These are phyloP conservation scores for Drosophila testacea DNA, from an alignment of 2,888 invertebrate species.

Conservation along the genomic window DNA sequence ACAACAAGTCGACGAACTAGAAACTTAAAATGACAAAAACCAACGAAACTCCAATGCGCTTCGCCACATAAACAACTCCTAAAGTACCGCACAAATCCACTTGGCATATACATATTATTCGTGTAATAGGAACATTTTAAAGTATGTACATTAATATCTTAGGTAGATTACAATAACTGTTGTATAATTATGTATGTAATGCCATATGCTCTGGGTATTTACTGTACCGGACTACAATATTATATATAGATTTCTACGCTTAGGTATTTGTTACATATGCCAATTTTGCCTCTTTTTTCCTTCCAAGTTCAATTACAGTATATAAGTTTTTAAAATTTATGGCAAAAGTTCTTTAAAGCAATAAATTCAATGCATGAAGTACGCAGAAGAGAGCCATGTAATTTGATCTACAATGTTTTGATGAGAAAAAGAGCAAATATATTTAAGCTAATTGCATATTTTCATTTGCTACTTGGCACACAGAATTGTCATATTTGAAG, in stretches of 20 bases:
- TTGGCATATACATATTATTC: not conserved
- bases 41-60: slow-evolving; percentile 23
- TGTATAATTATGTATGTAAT: too few relatives aligned
- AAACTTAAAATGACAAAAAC: slow-evolving; percentile 12
- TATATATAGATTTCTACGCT: not conserved
- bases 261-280: not conserved
- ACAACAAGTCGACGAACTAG: slow-evolving; percentile 38
- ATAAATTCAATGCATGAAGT: slow-evolving; percentile 36
- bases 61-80: not conserved
- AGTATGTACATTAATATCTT: not conserved
- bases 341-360: slow-evolving; percentile 46
- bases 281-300: not conserved
- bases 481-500: slow-evolving; percentile 15
- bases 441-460: slow-evolving; percentile 65
- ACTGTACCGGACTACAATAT: not conserved
- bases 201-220: too few relatives aligned
- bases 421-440: slow-evolving; percentile 42
- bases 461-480: slow-evolving; percentile 16
- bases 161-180: not conserved
- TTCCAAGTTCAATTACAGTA: slow-evolving; percentile 24
- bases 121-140: not conserved
- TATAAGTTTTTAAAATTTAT: slow-evolving; percentile 57
- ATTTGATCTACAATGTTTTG: slow-evolving; percentile 12
- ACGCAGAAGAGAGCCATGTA: not conserved
- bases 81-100: not conserved